Percentiles rank a stretch among this genome's conserved stretches.
phyloP scores from a whole-genome alignment of 1,140 invertebrate genomes.

The Araneus ventricosus region DNA sequence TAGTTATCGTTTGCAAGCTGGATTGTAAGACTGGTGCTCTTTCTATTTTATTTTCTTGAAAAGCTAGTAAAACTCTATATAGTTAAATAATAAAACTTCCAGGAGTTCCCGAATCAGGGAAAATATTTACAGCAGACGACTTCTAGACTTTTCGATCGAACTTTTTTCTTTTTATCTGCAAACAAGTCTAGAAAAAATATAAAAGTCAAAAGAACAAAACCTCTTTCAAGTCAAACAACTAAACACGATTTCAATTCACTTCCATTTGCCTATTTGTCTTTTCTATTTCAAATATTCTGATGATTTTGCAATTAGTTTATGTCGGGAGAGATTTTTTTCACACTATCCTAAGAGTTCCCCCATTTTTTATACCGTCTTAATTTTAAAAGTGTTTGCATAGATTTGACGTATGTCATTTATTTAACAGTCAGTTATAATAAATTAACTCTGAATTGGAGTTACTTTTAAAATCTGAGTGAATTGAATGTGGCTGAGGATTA shows the following conservation, averaged over 20 bases:
- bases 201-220: neutral
- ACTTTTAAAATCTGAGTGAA: too few species aligned
- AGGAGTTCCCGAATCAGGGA: neutral
- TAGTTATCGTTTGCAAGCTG: neutral
- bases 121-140: neutral
- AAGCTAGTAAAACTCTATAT: neutral
- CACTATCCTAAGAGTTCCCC: neutral
- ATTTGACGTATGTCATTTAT: neutral
- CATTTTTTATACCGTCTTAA: neutral
- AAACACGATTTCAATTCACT: neutral
- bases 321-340: neutral
- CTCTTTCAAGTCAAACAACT: neutral
- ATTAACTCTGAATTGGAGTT: too few species aligned
- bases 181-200: neutral
- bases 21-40: neutral
- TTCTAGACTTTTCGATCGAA: neutral
- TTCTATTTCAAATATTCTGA: neutral
- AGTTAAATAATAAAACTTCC: neutral
- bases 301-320: neutral
- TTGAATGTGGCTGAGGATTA: too few species aligned
- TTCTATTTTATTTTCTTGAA: neutral
- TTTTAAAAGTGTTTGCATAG: neutral
- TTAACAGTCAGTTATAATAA: neutral
- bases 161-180: neutral
- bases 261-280: neutral